A percentile compares a stretch with the other conserved stretches of the same genome.
These are phyloP conservation scores for Psophia crepitans DNA, from an alignment of 2,113 vertebrate species.

Conservation along the genomic window DNA sequence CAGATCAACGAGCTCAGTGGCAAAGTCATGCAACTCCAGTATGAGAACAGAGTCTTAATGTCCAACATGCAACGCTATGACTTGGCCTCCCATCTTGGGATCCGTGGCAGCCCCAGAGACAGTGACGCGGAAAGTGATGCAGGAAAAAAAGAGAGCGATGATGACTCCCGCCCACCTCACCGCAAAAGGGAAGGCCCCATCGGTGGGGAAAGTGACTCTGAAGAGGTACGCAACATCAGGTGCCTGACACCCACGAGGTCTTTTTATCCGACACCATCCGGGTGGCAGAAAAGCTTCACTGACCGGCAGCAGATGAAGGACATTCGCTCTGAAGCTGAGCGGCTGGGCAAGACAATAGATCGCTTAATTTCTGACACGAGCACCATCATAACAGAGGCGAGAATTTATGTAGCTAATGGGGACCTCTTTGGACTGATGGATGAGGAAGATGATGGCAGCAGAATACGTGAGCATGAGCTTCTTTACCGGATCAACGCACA, in stretches of 20 bases:
- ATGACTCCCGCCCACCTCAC: slow-evolving; percentile 91
- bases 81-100: slow-evolving; percentile 93
- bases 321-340: slow-evolving; percentile 94
- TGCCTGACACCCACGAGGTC: slow-evolving; percentile 93
- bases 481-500: slow-evolving; percentile 96
- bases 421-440: slow-evolving; percentile 93
- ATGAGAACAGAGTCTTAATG: slow-evolving; percentile 95
- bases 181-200: slow-evolving; percentile 95
- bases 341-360: slow-evolving; percentile 94
- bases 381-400: slow-evolving; percentile 95
- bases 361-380: slow-evolving; percentile 94
- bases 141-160: slow-evolving; percentile 91
- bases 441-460: slow-evolving; percentile 93
- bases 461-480: slow-evolving; percentile 95
- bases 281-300: slow-evolving; percentile 90
- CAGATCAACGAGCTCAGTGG: slow-evolving; percentile 98
- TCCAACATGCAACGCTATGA: slow-evolving; percentile 99
- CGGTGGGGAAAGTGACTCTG: slow-evolving; percentile 93
- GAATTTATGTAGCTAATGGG: slow-evolving; percentile 91
- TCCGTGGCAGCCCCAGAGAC: slow-evolving; percentile 91
- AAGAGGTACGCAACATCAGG: slow-evolving; percentile 94
- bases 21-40: slow-evolving; percentile 98
- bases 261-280: slow-evolving; percentile 83
- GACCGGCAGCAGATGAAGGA: slow-evolving; percentile 98
- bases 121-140: slow-evolving; percentile 94